phyloP scores from a whole-genome alignment of 2,113 vertebrate genomes.

The Mandrillus leucophaeus region DNA sequence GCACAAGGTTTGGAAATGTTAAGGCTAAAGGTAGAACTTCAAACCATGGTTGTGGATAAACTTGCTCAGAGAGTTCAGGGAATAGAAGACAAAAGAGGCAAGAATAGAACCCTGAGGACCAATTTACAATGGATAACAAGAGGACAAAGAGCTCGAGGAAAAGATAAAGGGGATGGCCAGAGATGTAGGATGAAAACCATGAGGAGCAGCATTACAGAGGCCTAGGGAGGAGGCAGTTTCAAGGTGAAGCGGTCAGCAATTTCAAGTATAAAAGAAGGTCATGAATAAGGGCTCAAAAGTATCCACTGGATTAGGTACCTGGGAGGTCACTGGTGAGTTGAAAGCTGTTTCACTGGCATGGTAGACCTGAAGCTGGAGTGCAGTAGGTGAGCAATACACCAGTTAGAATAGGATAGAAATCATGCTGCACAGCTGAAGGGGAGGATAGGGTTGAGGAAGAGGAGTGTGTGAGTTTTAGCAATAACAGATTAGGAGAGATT shows the following conservation, averaged over 20 bases:
- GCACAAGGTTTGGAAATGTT: background rate
- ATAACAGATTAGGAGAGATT: background rate
- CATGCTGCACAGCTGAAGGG: background rate
- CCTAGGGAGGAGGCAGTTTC: background rate
- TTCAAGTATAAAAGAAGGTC: background rate
- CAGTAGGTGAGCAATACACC: background rate
- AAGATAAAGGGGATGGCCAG: background rate
- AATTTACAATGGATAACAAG: background rate
- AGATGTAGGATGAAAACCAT: background rate
- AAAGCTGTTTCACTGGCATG: background rate
- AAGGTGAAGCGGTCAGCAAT: background rate
- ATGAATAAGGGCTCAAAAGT: background rate
- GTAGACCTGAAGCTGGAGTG: background rate
- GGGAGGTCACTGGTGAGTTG: background rate
- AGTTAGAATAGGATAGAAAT: background rate
- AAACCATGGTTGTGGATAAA: background rate
- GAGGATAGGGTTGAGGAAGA: background rate
- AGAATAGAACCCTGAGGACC: background rate
- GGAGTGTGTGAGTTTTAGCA: background rate
- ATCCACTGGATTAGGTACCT: background rate
- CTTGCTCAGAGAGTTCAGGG: background rate
- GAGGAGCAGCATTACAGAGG: background rate
- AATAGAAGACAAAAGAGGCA: background rate
- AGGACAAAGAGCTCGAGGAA: background rate
- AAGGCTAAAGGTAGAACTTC: background rate